These are phyloP conservation scores for Druceiella hillmani DNA, from an alignment of 2,888 invertebrate genomes.

Conservation along the genomic window DNA sequence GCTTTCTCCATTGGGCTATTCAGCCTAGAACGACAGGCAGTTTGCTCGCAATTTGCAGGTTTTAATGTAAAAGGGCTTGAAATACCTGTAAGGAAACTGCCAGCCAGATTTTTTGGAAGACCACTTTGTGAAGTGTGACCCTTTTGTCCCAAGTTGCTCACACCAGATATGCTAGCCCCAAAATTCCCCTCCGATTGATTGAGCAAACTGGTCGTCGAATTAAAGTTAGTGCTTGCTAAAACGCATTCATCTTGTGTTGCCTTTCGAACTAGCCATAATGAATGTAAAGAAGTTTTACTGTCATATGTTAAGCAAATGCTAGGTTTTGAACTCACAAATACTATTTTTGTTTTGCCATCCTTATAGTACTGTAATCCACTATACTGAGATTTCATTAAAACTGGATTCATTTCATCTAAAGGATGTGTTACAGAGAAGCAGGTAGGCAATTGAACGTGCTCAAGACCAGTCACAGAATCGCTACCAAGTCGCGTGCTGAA, in stretches of 20 bases:
- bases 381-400: slow-evolving; percentile 63
- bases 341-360: slow-evolving; percentile 61
- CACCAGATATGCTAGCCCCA: slow-evolving; percentile 29
- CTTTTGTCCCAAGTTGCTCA: slow-evolving; percentile 11
- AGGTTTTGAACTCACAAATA: slow-evolving; percentile 71
- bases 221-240: slow-evolving; percentile 51
- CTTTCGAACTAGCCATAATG: slow-evolving; percentile 74
- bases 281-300: slow-evolving; percentile 69
- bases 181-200: slow-evolving; percentile 45
- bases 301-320: slow-evolving; percentile 82
- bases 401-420: slow-evolving; percentile 84
- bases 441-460: slow-evolving; percentile 60
- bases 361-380: slow-evolving; percentile 55
- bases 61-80: slow-evolving; percentile 42
- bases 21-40: slow-evolving; percentile 32
- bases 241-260: slow-evolving; percentile 68
- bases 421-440: slow-evolving; percentile 87
- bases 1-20: slow-evolving; percentile 46
- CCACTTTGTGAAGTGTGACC: slow-evolving; percentile 1
- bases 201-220: slow-evolving; percentile 37
- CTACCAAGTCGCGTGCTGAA: slow-evolving; percentile 39
- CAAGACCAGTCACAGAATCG: slow-evolving; percentile 37
- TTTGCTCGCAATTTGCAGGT: slow-evolving; percentile 33
- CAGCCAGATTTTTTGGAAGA: slow-evolving; percentile 20
- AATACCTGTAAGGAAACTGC: slow-evolving; percentile 33